Evolutionary conservation across 2,888 invertebrate genomes (phyloP), one percentile per base, ranked within the genome.

Genomic region (Graphium colonna): DNA sequence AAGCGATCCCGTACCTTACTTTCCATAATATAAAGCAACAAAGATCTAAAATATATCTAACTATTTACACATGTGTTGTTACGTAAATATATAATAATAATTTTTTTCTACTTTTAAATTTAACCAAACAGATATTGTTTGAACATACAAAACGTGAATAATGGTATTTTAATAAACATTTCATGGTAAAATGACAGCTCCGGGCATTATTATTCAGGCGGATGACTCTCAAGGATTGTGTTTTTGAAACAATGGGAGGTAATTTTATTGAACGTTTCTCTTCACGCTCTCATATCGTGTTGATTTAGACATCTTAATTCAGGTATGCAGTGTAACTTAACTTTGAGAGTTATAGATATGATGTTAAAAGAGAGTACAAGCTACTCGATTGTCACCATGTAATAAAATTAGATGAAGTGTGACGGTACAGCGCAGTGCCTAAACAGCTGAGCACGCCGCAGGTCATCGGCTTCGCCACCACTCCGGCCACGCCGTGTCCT

Each of bases 181-280:
- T 36, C 36, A 36, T 36, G 46, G 46, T 36, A 38, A 51, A 21
- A n/a, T 50, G 31, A 28, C 43, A 42, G 41, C 42, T 28, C 21
- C 21, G 21, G 2, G 5, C 5, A 21, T 52, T 52, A 52, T 41
- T 47, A 46, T 52, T 52, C 46, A 12, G 46, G 5, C 18, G 48
- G 48, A 48, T 47, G 47, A 21, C 15, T 17, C 13, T 49, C 53
- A 49, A 53, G 53, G 53, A 51, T 44, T 53, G 28, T 16, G n/a
- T 31, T 40, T 53, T 39, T 49, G 18, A 54, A 54, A 54, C 49
- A 54, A 54, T 54, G 49, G 53, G 44, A 54, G 53, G 53, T 54
- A 54, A 54, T 54, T 45, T 49, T 45, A 49, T 45, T 40, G 53
- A 49, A 33, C 3, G 5, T 21, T 9, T 4, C 12, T n/a, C 17